phyloP scores from a whole-genome alignment of 2,888 invertebrate genomes.

The Volucella inanis region DNA sequence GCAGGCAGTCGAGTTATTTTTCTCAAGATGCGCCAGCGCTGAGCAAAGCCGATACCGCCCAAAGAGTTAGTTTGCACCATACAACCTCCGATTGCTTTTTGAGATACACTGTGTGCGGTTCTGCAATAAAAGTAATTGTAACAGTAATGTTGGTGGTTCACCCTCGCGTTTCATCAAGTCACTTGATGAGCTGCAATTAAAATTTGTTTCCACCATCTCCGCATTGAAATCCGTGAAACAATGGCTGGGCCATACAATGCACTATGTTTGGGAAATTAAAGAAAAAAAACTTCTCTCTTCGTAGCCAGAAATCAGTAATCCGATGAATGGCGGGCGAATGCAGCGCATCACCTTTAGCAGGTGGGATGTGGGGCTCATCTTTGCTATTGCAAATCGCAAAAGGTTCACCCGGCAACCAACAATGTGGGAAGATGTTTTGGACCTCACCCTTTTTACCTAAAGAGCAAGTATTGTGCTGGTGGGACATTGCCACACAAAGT shows the following conservation, averaged over 20 bases:
- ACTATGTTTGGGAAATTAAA: conserved; percentile 29
- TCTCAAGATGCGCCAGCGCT: conserved; percentile 22
- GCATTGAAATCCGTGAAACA: conserved; percentile 46
- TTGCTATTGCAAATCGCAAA: conserved; percentile 39
- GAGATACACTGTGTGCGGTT: conserved; percentile 39
- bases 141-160: conserved; percentile 50
- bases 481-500: background rate
- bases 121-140: conserved; percentile 62
- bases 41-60: conserved; percentile 21
- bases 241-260: conserved; percentile 46
- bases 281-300: conserved; percentile 7
- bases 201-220: conserved; percentile 49
- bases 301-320: conserved; percentile 35
- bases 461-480: background rate
- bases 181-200: conserved; percentile 68
- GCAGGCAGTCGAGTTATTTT: background rate
- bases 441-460: conserved; percentile 51
- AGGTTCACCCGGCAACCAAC: conserved; percentile 31
- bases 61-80: conserved; percentile 14
- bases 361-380: conserved; percentile 44
- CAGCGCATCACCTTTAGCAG: conserved; percentile 50
- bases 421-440: conserved; percentile 60
- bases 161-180: conserved; percentile 25
- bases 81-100: background rate
- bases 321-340: conserved; percentile 12